These are phyloP conservation scores for Amphimedon queenslandica DNA, from an alignment of 37 sponge, comb jelly and placozoan species.

Conservation along the genomic window DNA sequence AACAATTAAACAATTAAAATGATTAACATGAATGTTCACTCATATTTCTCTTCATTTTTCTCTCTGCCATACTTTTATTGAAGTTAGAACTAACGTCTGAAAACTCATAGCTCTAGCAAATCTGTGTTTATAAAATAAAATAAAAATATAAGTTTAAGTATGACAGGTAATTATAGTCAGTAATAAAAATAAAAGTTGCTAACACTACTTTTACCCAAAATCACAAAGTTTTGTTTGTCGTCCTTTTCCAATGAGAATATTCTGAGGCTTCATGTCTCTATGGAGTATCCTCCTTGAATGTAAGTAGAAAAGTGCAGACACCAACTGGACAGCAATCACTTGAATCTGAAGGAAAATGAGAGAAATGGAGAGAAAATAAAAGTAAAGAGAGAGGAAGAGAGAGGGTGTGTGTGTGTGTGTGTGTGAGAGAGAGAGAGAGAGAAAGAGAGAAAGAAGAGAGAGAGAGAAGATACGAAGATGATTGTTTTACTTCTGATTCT, in stretches of 20 bases:
- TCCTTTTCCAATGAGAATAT: slow-evolving; percentile 84
- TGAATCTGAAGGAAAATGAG: slow-evolving; percentile 35
- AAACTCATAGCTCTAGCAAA: slow-evolving; percentile 91
- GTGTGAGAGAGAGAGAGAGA: not conserved
- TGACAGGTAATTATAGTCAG: not conserved
- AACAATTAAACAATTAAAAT: too few species aligned
- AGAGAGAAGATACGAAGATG: not conserved
- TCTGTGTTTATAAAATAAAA: slow-evolving; percentile 14
- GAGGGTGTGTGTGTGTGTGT: too few species aligned
- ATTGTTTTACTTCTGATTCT: slow-evolving; percentile 36
- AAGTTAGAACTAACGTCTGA: slow-evolving; percentile 86
- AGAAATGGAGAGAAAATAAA: not conserved
- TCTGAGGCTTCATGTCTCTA: slow-evolving; percentile 98
- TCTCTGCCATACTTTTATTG: slow-evolving; percentile 74
- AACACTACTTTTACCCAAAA: slow-evolving; percentile 66
- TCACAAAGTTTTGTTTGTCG: slow-evolving; percentile 89
- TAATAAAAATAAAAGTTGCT: too few species aligned
- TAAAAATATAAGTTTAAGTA: not conserved
- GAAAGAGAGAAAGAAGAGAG: not conserved
- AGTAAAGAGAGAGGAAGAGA: too few species aligned
- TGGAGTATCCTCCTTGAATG: slow-evolving; percentile 92
- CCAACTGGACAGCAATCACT: slow-evolving; percentile 80
- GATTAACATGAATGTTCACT: too few species aligned
- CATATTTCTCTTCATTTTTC: too few species aligned
- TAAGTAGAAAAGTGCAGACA: slow-evolving; percentile 89